These are phyloP conservation scores for Panzeria rudis DNA, from an alignment of 2,888 invertebrate genomes.

Conservation along the genomic window DNA sequence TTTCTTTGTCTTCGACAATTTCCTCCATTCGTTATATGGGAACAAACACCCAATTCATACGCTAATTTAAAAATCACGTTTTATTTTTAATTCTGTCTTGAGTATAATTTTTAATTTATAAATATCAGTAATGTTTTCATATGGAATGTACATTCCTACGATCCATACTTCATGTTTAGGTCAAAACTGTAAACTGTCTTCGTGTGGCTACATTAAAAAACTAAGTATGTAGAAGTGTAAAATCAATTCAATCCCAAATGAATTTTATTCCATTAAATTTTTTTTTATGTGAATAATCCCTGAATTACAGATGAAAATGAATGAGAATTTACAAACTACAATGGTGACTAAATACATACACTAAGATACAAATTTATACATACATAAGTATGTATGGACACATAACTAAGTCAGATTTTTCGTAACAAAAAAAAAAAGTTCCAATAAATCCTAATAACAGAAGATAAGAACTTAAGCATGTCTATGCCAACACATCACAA, in stretches of 20 bases:
- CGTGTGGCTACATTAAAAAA: background rate
- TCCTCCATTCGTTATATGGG: too few relatives aligned
- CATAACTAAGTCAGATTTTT: background rate
- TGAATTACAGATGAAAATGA: constrained; percentile 10
- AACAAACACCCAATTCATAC: too few relatives aligned
- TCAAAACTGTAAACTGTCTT: background rate
- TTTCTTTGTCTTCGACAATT: too few relatives aligned
- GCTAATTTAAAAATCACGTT: too few relatives aligned
- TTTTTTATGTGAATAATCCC: background rate
- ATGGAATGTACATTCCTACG: background rate
- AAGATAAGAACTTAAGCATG: constrained; percentile 64
- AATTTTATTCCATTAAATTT: background rate
- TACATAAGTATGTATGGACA: background rate
- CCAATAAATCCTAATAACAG: constrained; percentile 58
- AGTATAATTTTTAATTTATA: too few relatives aligned
- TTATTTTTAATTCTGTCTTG: too few relatives aligned
- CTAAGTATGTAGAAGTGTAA: background rate
- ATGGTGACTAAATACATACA: background rate
- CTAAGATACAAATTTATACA: background rate
- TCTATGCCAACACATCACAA: constrained; percentile 55
- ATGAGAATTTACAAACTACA: constrained; percentile 2
- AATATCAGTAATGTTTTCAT: too few relatives aligned
- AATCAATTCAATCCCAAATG: background rate
- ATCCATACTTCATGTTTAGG: background rate
- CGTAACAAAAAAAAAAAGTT: background rate